Percentiles rank a stretch among this genome's conserved stretches.
phyloP scores from a whole-genome alignment of 2,113 vertebrate species.

The Cygnus buccinator region DNA sequence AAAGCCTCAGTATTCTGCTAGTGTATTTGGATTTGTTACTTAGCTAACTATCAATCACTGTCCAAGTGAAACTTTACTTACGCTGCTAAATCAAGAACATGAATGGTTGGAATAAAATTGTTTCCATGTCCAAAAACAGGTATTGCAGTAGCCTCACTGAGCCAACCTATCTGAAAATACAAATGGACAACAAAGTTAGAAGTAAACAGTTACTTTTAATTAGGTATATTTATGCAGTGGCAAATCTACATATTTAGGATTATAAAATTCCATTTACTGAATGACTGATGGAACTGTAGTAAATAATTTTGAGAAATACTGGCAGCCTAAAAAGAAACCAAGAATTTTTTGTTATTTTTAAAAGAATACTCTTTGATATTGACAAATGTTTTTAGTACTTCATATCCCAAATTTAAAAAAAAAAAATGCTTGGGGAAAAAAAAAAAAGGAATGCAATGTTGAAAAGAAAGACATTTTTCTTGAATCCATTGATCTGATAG shows the following conservation, averaged over 20 bases:
- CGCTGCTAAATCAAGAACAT: slow-evolving; percentile 89
- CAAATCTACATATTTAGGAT: background rate
- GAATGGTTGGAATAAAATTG: slow-evolving; percentile 89
- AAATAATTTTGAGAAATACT: background rate
- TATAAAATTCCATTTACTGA: background rate
- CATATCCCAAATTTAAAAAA: background rate
- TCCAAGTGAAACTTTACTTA: slow-evolving; percentile 48
- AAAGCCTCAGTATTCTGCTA: background rate
- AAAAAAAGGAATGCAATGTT: background rate
- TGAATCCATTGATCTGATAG: background rate
- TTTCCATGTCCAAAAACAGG: slow-evolving; percentile 87
- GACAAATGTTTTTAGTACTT: background rate
- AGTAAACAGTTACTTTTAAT: background rate
- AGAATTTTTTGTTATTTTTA: background rate
- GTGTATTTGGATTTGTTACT: background rate
- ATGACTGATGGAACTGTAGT: background rate
- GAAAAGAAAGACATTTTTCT: background rate
- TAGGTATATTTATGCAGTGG: background rate
- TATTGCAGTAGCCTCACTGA: slow-evolving; percentile 77
- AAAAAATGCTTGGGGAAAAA: background rate
- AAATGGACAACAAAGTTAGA: background rate
- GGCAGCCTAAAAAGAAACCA: background rate
- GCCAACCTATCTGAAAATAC: slow-evolving; percentile 82
- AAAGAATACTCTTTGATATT: background rate
- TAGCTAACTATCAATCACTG: background rate